Base-by-base conservation (phyloP, 2,888 invertebrate genomes). In the Eupithecia subumbrata region DNA sequence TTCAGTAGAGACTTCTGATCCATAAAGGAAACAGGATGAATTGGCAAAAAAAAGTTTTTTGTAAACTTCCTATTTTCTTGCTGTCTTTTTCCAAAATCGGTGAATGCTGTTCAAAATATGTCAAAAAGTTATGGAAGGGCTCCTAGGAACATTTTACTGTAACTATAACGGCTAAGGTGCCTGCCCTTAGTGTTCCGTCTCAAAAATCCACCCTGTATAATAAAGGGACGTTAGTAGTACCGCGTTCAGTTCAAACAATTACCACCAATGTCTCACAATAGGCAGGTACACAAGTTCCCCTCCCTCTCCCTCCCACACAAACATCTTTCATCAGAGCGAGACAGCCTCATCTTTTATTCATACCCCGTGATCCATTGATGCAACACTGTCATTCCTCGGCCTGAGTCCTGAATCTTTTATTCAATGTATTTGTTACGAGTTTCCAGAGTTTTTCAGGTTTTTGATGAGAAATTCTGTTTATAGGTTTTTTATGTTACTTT, bases 331-430 rank as follows among this genome's bases (percentile, higher is more conserved):
- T 78, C 64, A 75, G 83, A 88, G 72, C 74, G 85, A 79, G 86
- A 85, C 3, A 76, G 67, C 25, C 73, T 40, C 66, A 75, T 89
- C 83, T 88, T 90, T 89, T 83, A 89, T 90, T 89, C 86, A 89
- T 85, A 80, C 77, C 78, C 81, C 81, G 85, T 84, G 86, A 88
- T 86, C 87, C 83, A 82, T 82, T 84, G 85, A 84, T 76, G 81
- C 83, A 87, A 82, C 83, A 84, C 78, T 84, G 86, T 85, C 84
- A 86, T 81, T 83, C 76, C 82, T 79, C 78, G 25, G 60, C 25
- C 14, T 60, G 12, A 60, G 60, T 1, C 60, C 77, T 63, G 71
- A 72, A 86, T 86, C 79, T 86, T 85, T 86, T 85, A 86, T 86
- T 86, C 84, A 86, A 82, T 80, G 77, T 72, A 63, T 80, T 78